These are phyloP conservation scores for Lycaena phlaeas DNA, from an alignment of 2,888 invertebrate species.

Conservation along the genomic window DNA sequence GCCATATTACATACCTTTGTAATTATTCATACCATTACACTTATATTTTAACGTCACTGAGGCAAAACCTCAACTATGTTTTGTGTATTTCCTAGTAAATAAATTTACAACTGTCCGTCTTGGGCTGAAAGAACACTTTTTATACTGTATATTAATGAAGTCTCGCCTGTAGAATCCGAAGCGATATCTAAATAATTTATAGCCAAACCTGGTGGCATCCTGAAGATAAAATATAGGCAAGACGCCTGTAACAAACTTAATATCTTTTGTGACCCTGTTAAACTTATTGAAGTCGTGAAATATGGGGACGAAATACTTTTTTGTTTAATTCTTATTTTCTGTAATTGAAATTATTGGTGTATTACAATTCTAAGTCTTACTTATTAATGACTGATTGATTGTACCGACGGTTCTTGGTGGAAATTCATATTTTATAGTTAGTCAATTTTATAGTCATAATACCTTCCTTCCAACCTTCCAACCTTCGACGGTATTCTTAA, in stretches of 20 bases:
- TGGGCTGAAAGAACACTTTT: constrained; percentile 39
- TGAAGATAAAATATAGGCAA: constrained; percentile 45
- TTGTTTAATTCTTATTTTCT: no score
- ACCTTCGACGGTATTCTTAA: no score
- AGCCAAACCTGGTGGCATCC: constrained; percentile 48
- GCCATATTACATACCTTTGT: no score
- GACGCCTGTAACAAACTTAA: constrained; percentile 10
- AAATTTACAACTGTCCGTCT: constrained; percentile 29
- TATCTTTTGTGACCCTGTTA: constrained; percentile 5
- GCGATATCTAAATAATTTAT: constrained; percentile 64
- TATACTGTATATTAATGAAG: constrained; percentile 57
- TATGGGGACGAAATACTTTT: neutral
- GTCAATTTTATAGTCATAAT: no score
- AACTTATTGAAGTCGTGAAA: constrained; percentile 7
- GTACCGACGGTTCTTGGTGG: no score
- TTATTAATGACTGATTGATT: no score
- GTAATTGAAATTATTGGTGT: no score
- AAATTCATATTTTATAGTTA: no score
- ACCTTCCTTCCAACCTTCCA: no score
- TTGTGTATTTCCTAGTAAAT: constrained; percentile 25
- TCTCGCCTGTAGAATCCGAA: constrained; percentile 44
- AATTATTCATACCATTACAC: no score
- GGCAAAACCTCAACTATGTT: constrained; percentile 21
- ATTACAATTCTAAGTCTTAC: no score
- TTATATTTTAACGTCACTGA: no score